phyloP scores from a whole-genome alignment of 2,113 vertebrate genomes.

The Emydura subglobosa region DNA sequence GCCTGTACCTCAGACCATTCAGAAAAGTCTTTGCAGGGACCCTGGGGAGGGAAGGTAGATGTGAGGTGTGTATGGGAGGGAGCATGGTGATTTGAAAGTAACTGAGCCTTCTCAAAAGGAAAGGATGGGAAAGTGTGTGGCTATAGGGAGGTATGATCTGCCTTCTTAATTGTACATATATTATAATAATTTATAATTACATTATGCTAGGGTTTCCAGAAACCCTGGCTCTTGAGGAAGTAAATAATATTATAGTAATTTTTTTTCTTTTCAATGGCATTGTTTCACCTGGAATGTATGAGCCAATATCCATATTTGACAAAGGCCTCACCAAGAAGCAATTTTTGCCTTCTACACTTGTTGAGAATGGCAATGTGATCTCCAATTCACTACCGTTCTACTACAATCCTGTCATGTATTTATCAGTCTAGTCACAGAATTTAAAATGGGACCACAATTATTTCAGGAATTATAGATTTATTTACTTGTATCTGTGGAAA shows the following conservation, averaged over 20 bases:
- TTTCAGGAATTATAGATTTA: constrained; percentile 73
- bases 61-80: not conserved
- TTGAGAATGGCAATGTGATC: constrained; percentile 10
- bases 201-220: constrained; percentile 31
- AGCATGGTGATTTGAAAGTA: not conserved
- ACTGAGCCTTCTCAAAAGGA: not conserved
- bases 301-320: not conserved
- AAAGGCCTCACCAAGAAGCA: constrained; percentile 4
- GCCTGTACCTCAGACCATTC: not conserved
- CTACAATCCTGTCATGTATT: constrained; percentile 21
- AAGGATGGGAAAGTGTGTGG: not conserved
- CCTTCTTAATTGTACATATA: constrained; percentile 16
- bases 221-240: constrained; percentile 40
- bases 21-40: not conserved
- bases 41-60: not conserved
- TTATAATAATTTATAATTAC: constrained; percentile 25
- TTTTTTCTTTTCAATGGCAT: constrained; percentile 48
- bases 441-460: constrained; percentile 74
- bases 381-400: constrained; percentile 23
- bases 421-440: constrained; percentile 56
- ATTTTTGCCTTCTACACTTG: constrained; percentile 15
- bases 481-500: constrained; percentile 68
- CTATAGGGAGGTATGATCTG: not conserved
- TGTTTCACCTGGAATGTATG: constrained; percentile 24
- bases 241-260: not conserved